These are phyloP conservation scores for Tetragonisca angustula DNA, from an alignment of 2,888 invertebrate genomes.

Conservation along the genomic window DNA sequence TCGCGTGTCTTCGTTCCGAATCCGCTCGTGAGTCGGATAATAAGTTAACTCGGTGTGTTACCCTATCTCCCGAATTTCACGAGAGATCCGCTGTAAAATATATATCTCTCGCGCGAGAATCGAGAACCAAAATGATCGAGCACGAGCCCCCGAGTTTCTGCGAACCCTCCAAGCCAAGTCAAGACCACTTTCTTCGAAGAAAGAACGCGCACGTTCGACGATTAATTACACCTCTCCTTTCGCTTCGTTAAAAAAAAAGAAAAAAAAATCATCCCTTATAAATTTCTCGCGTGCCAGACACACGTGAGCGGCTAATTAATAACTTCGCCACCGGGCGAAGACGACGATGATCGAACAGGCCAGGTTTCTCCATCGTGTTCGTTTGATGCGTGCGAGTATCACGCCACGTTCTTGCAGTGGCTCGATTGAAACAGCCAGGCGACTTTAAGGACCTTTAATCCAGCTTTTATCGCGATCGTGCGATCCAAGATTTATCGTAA, in stretches of 20 bases:
- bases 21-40: background rate
- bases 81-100: background rate
- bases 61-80: background rate
- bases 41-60: too few species aligned
- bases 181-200: background rate
- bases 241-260: background rate
- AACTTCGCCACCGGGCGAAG: conserved; percentile 1
- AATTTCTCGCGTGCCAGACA: conserved; percentile 14
- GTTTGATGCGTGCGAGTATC: background rate
- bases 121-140: too few species aligned
- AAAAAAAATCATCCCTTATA: conserved; percentile 14
- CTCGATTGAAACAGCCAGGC: conserved; percentile 9
- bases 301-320: conserved; percentile 25
- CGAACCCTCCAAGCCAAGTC: background rate
- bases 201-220: background rate
- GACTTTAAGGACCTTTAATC: conserved; percentile 46
- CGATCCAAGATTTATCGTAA: conserved; percentile 36
- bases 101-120: background rate
- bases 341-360: conserved; percentile 16
- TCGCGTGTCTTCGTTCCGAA: background rate
- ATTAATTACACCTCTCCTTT: background rate
- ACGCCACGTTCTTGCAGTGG: background rate
- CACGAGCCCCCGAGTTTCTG: background rate
- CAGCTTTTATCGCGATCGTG: conserved; percentile 56
- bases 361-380: conserved; percentile 15